These are phyloP conservation scores for Channa striata DNA, from an alignment of 2,797 vertebrate species.

Conservation along the genomic window DNA sequence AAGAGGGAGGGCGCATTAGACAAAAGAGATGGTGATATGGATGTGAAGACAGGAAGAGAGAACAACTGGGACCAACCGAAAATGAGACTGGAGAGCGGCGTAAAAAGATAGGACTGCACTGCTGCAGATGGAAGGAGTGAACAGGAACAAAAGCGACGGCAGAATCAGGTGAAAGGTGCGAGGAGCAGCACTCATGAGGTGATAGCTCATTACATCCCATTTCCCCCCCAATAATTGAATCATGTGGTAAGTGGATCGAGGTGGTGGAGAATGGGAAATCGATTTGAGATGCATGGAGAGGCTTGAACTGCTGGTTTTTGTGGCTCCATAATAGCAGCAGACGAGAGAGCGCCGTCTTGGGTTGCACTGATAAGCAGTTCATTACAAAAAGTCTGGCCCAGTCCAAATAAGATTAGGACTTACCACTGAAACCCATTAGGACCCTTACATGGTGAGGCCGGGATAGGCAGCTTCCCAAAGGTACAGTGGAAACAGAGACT, in stretches of 20 bases:
- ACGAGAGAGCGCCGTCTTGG: conserved; percentile 60
- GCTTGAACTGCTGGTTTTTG: conserved; percentile 59
- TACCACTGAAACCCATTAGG: conserved; percentile 74
- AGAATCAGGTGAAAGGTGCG: conserved; percentile 59
- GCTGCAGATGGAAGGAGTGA: conserved; percentile 7
- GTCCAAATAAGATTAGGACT: conserved; percentile 75
- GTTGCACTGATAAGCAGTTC: conserved; percentile 79
- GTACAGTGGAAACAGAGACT: conserved; percentile 25
- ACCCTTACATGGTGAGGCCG: conserved; percentile 29
- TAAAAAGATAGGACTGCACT: conserved; percentile 3
- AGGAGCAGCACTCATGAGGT: conserved; percentile 67
- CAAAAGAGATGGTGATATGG: conserved; percentile 16
- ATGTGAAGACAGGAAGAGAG: conserved; percentile 29
- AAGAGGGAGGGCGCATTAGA: conserved; percentile 38
- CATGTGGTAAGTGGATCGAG: conserved; percentile 72
- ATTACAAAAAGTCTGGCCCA: conserved; percentile 69
- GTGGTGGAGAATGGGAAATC: conserved; percentile 58
- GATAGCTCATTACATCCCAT: conserved; percentile 68
- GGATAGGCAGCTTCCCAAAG: conserved; percentile 34
- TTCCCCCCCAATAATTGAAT: conserved; percentile 67
- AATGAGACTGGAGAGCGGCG: conserved; percentile 7
- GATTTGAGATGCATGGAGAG: conserved; percentile 57
- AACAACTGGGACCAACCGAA: conserved; percentile 13
- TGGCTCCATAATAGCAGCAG: conserved; percentile 75
- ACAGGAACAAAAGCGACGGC: conserved; percentile 17